Evolutionary conservation across 1,140 invertebrate genomes (phyloP), one percentile per base, ranked within the genome.

Genomic region (Drosophila equinoxialis): DNA sequence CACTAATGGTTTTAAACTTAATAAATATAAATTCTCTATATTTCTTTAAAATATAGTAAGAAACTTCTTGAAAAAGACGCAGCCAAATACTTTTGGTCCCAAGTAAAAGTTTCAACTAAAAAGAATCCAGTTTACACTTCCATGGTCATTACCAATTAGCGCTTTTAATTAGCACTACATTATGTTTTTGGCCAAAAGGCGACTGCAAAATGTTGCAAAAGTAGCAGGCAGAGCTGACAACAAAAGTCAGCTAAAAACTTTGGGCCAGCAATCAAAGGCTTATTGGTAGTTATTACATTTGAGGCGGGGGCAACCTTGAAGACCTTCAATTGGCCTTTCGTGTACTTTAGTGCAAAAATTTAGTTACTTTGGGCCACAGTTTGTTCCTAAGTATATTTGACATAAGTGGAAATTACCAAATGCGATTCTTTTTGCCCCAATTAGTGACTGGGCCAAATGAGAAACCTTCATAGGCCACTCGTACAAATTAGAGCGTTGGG

Each of bases 221-320:
- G 23, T 26, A 26, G 23, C 23, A 26, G 65, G 68, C 83, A 87
- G 82, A 82, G 82, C 76, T 87, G 82, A 86, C 83, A 86, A 69
- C 65, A 57, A 39, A 87, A 82, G 75, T 70, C 45, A 37, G 33
- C 54, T 10, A 5, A 20, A 30, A 33, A 70, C 75, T 58, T 72
- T 69, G 62, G 68, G 63, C 41, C 57, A 33, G 61, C 71, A 77
- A 63, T 74, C 68, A 60, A 51, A 69, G 67, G 71, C 68, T 85
- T 87, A 85, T 85, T 79, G 83, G 71, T 82, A 87, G 68, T 87
- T 79, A 85, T 85, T 85, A 76, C 70, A 64, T 42, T 39, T 48
- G 7, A 5, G 6, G 26, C 26, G 6, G 35, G 67, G 65, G 54
- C 54, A 59, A 60, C 81, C 72, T 59, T 60, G 65, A 20, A 55